A percentile compares a stretch with the other conserved stretches of the same genome.
These are phyloP conservation scores for Lophotis ruficrista DNA, from an alignment of 2,113 vertebrate species.

Conservation along the genomic window DNA sequence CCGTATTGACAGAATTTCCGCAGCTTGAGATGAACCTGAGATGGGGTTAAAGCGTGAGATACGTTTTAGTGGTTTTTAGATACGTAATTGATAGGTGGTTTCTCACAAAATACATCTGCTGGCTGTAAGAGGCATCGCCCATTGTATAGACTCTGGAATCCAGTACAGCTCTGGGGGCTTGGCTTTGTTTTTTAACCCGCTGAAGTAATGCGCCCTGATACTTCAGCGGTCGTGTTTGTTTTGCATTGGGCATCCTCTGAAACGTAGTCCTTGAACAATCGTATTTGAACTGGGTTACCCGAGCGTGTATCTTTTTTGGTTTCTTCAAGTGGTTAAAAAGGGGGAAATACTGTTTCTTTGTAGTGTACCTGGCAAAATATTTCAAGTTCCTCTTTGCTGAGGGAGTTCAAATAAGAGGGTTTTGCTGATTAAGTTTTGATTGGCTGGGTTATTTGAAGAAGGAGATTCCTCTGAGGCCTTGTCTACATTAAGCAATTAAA, in stretches of 20 bases:
- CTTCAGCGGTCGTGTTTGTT: fast-evolving
- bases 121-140: not conserved
- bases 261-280: not conserved
- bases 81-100: not conserved
- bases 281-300: fast-evolving
- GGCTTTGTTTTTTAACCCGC: not conserved
- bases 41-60: not conserved
- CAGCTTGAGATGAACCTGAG: not conserved
- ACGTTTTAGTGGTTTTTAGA: not conserved
- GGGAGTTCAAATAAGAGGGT: not conserved
- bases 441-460: constrained; percentile 42
- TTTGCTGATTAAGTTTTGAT: constrained; percentile 14
- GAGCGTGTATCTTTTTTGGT: not conserved
- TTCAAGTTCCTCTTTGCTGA: not conserved
- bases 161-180: not conserved
- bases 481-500: constrained; percentile 54
- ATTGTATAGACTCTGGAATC: not conserved
- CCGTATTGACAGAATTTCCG: not conserved
- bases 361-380: not conserved
- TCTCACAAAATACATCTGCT: not conserved
- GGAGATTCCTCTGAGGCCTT: constrained; percentile 26
- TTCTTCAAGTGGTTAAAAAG: not conserved
- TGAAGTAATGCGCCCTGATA: not conserved
- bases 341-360: not conserved
- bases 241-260: not conserved